phyloP scores from a whole-genome alignment of 2,888 invertebrate species.

The Ichneumoninae sp. region DNA sequence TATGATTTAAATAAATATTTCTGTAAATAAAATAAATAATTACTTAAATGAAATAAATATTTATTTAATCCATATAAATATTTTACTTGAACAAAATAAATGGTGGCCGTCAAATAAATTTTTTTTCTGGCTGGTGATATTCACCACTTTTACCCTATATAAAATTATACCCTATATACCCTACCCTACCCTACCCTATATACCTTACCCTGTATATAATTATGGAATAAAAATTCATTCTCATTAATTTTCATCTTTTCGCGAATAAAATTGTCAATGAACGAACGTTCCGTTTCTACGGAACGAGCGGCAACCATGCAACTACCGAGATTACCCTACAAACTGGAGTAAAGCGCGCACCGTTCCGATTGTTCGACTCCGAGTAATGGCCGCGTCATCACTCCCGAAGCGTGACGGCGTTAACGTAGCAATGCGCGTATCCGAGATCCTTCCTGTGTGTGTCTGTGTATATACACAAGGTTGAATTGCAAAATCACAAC shows the following conservation, averaged over 20 bases:
- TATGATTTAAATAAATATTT: no score
- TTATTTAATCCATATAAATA: no score
- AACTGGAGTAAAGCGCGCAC: constrained; percentile 30
- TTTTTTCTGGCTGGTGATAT: no score
- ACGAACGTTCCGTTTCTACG: constrained; percentile 44
- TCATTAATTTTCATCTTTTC: background rate
- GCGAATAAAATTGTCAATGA: constrained; percentile 46
- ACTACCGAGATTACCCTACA: constrained; percentile 32
- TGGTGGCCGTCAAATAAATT: no score
- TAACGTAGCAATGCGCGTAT: constrained; percentile 37
- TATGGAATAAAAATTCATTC: background rate
- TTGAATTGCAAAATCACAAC: constrained; percentile 22
- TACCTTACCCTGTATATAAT: no score
- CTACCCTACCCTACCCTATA: no score
- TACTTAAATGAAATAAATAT: no score
- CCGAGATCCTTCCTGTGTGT: constrained; percentile 13
- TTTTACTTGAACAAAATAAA: no score
- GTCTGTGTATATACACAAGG: background rate
- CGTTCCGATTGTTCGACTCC: constrained; percentile 63
- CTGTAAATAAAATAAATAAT: no score
- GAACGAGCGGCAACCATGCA: constrained; percentile 12
- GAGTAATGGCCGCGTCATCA: constrained; percentile 63
- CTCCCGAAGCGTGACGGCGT: constrained; percentile 61
- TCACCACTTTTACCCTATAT: no score
- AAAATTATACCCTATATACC: no score